A percentile compares a stretch with the other conserved stretches of the same genome.
Evolutionary conservation across 1,140 invertebrate genomes (phyloP).

Genomic region (Epicauta chinensis): DNA sequence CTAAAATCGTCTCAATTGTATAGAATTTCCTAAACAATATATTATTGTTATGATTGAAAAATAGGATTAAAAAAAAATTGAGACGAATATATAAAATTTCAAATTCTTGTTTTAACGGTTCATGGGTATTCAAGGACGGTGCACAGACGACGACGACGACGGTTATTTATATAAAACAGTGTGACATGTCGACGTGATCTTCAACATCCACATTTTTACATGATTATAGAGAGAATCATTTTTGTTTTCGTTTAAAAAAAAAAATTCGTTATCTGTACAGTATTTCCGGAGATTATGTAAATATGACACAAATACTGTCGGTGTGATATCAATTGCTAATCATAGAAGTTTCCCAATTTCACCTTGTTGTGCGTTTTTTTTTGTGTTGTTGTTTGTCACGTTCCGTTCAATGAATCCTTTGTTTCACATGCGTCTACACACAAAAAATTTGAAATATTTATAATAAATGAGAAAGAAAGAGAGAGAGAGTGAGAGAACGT

Average conservation of each 20-base stretch:
- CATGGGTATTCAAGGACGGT: conserved; percentile 8
- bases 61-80: too few relatives aligned
- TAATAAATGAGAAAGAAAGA: too few relatives aligned
- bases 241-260: too few relatives aligned
- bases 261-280: too few relatives aligned
- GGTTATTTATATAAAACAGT: conserved; percentile 11
- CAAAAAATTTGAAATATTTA: too few relatives aligned
- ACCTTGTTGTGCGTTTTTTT: too few relatives aligned
- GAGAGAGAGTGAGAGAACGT: too few relatives aligned
- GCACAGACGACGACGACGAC: conserved; percentile 3
- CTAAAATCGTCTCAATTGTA: too few relatives aligned
- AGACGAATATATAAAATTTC: background rate
- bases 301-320: background rate
- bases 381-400: conserved; percentile 3
- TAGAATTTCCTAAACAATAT: too few relatives aligned
- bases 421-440: background rate
- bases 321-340: background rate
- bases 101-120: conserved; percentile 14
- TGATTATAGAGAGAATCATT: too few relatives aligned
- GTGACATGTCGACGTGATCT: background rate
- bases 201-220: too few relatives aligned
- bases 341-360: conserved; percentile 10
- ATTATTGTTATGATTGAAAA: too few relatives aligned
- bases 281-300: conserved; percentile 7
- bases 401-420: conserved; percentile 3